Base-by-base conservation (phyloP, 2,113 vertebrate genomes). In the Tychaedon coryphoeus region DNA sequence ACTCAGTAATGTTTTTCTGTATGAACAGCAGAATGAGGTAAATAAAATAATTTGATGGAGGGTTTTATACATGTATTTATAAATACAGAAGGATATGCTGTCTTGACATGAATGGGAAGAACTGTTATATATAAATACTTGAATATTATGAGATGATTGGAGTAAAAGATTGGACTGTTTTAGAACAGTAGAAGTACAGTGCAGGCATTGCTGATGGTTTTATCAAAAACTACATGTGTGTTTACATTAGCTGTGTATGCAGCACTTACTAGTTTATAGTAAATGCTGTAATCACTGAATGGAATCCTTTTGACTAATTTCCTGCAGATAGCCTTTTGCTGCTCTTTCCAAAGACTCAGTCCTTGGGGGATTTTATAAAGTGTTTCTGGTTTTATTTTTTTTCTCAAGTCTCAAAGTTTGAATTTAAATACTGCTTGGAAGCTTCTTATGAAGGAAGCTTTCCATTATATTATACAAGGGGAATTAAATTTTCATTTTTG, bases 211-310 rank as follows among this genome's bases (percentile, higher is more conserved):
- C 80, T 87, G 78, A n/a, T 66, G 47, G 40, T 79, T 89, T 85
- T 86, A 73, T 67, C 33, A 73, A 62, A 89, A 93, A 45, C 50
- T 53, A 36, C 15, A 5, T 25, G 11, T 60, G 33, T 93, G 95
- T 95, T 92, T 94, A 90, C 85, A 90, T 83, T 26, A 91, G 73
- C 80, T 91, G 67, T 88, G 62, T 54, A 43, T 79, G 40, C 87
- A 94, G 86, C 88, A 71, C 47, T 86, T 86, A 45, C 2, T 86
- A 58, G 26, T 85, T 86, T 43, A 14, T 47, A 36, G 33, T 40
- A 74, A 82, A 69, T 61, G 60, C 60, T 87, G 26, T 64, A 34
- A 48, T 78, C 36, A 74, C 48, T 42, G 62, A 85, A 69, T 61
- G 90, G 91, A 77, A 75, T 61, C 36, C 29, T 82, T 86, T 62